phyloP scores from a whole-genome alignment of 2,888 invertebrate species.

The Opisthograptis luteolata region DNA sequence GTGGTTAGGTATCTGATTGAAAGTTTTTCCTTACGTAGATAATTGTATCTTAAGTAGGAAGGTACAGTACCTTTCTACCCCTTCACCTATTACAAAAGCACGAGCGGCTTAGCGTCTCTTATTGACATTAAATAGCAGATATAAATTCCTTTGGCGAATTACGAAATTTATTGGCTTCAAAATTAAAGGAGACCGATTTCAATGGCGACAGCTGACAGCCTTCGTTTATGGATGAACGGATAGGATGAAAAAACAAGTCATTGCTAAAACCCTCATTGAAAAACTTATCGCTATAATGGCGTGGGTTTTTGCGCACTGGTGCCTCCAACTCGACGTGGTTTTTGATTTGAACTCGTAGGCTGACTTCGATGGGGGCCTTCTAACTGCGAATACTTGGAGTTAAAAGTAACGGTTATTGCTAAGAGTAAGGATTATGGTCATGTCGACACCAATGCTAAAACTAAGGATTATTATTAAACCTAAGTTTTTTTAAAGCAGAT shows the following conservation, averaged over 20 bases:
- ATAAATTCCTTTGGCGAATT: conserved; percentile 82
- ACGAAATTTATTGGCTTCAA: conserved; percentile 82
- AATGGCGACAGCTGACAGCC: conserved; percentile 76
- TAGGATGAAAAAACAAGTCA: conserved; percentile 57
- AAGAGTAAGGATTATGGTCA: no score
- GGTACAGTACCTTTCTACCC: no score
- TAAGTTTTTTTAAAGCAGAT: no score
- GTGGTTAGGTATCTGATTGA: no score
- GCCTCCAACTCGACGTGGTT: conserved; percentile 18
- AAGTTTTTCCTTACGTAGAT: no score
- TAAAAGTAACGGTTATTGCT: no score
- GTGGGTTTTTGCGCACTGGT: conserved; percentile 47
- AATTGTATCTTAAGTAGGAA: no score
- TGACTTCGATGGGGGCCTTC: conserved; percentile 3
- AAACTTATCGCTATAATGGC: conserved; percentile 63
- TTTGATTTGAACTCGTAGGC: conserved; percentile 36
- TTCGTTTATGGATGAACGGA: conserved; percentile 68
- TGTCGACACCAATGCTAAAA: no score
- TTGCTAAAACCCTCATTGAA: conserved; percentile 59
- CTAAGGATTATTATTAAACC: no score
- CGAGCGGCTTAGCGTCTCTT: conserved; percentile 53
- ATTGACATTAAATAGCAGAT: conserved; percentile 82
- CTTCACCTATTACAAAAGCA: conserved; percentile 48
- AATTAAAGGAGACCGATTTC: conserved; percentile 83
- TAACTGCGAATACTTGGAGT: neutral